Evolutionary conservation across 2,888 invertebrate genomes (phyloP).

Genomic region (Xanthorhoe designata): DNA sequence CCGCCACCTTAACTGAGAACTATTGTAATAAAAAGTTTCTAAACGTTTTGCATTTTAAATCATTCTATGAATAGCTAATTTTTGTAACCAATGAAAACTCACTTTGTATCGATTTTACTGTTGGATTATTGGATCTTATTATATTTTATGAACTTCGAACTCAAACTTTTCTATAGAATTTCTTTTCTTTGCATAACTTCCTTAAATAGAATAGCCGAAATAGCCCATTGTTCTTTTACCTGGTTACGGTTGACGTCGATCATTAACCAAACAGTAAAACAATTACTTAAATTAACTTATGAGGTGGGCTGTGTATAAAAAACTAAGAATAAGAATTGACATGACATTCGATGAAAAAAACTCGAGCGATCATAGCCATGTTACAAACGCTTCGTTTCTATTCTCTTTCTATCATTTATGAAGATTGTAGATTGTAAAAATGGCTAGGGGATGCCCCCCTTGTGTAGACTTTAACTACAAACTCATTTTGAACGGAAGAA

Average conservation of each 20-base stretch:
- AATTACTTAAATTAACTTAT: too few species aligned
- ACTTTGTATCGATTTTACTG: constrained; percentile 7
- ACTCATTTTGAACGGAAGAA: too few species aligned
- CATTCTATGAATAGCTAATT: constrained; percentile 21
- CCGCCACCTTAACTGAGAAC: too few species aligned
- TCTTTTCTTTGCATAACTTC: neutral
- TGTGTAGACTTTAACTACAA: too few species aligned
- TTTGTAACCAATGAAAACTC: constrained; percentile 10
- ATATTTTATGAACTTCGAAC: neutral
- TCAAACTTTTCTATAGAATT: neutral
- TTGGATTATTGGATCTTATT: neutral
- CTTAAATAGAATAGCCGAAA: neutral
- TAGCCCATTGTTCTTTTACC: neutral
- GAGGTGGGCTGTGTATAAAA: too few species aligned
- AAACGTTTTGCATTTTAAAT: constrained; percentile 22
- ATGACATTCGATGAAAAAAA: neutral
- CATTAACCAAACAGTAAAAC: too few species aligned
- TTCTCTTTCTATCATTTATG: too few species aligned
- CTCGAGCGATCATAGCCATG: too few species aligned
- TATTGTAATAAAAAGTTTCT: constrained; percentile 14
- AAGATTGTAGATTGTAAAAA: too few species aligned
- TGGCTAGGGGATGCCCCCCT: too few species aligned
- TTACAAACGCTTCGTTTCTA: too few species aligned
- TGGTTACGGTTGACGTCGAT: neutral
- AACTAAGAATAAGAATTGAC: too few species aligned